These are phyloP conservation scores for Hoplostethus atlanticus DNA, from an alignment of 2,797 vertebrate genomes.

Conservation along the genomic window DNA sequence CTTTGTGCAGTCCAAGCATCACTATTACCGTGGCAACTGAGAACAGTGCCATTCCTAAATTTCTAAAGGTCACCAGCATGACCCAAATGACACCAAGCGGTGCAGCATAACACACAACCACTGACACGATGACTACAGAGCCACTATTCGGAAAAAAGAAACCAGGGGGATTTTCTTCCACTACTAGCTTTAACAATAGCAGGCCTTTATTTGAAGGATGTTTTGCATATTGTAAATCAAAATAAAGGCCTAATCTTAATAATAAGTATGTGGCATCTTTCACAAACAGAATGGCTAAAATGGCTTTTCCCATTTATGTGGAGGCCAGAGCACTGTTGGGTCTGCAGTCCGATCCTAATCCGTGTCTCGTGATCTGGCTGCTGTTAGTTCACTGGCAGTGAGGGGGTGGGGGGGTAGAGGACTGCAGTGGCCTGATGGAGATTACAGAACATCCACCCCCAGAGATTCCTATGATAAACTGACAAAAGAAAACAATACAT, in stretches of 20 bases:
- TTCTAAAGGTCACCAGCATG: slow-evolving; percentile 12
- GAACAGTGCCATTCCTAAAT: slow-evolving; percentile 27
- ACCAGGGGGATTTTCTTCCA: slow-evolving; percentile 1
- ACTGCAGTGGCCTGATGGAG: slow-evolving; percentile 31
- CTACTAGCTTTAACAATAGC: slow-evolving; percentile 24
- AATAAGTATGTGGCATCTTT: slow-evolving; percentile 3
- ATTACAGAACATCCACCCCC: slow-evolving; percentile 31
- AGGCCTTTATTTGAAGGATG: slow-evolving; percentile 15
- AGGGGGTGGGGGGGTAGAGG: neutral
- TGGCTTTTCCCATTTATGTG: slow-evolving; percentile 10
- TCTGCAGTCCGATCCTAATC: slow-evolving; percentile 69
- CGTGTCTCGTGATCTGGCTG: slow-evolving; percentile 75
- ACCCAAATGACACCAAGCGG: slow-evolving; percentile 32
- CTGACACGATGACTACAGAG: slow-evolving; percentile 10
- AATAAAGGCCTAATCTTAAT: slow-evolving; percentile 24
- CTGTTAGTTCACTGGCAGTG: slow-evolving; percentile 50
- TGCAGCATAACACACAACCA: neutral
- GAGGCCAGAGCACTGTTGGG: slow-evolving; percentile 18
- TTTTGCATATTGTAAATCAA: slow-evolving; percentile 21
- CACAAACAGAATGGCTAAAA: slow-evolving; percentile 7
- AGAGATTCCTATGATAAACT: slow-evolving; percentile 4
- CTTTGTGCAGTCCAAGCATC: neutral
- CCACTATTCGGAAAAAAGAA: slow-evolving; percentile 14
- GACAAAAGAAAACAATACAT: neutral
- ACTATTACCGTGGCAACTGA: slow-evolving; percentile 34